Evolutionary conservation across 2,888 invertebrate species (phyloP).

Genomic region (Tetragonisca angustula): DNA sequence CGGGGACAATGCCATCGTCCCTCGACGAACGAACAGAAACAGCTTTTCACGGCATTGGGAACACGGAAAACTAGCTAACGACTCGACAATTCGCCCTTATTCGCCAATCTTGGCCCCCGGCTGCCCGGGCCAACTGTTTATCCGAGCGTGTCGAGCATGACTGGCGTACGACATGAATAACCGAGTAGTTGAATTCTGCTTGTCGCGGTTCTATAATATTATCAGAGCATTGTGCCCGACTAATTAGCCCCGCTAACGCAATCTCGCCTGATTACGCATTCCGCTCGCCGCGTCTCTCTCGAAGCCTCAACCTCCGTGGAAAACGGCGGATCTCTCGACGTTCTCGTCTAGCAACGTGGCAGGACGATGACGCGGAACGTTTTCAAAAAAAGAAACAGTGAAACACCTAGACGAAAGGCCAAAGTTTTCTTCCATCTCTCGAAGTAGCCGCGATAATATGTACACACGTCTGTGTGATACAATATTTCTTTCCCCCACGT

Average conservation of each 20-base stretch:
- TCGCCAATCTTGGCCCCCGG: slow-evolving; percentile 70
- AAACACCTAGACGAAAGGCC: not conserved
- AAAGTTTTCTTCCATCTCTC: not conserved
- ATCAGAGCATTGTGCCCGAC: slow-evolving; percentile 83
- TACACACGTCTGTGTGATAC: not conserved
- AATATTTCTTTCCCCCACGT: no score
- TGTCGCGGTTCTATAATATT: slow-evolving; percentile 80
- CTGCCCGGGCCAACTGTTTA: slow-evolving; percentile 76
- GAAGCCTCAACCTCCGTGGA: slow-evolving; percentile 55
- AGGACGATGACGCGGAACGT: not conserved
- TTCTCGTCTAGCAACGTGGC: slow-evolving; percentile 1
- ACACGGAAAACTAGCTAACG: slow-evolving; percentile 68
- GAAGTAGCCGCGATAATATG: not conserved
- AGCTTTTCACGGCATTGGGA: slow-evolving; percentile 61
- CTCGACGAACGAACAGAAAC: slow-evolving; percentile 41
- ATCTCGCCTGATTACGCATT: slow-evolving; percentile 83
- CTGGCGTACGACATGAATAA: slow-evolving; percentile 82
- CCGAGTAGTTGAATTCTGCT: slow-evolving; percentile 79
- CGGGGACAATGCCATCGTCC: slow-evolving; percentile 56
- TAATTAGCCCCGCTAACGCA: slow-evolving; percentile 83
- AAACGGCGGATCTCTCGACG: slow-evolving; percentile 23
- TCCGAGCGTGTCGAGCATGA: slow-evolving; percentile 80
- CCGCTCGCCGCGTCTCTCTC: slow-evolving; percentile 74
- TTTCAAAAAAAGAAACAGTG: not conserved
- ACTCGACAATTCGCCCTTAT: slow-evolving; percentile 74